phyloP scores from a whole-genome alignment of 2,888 invertebrate genomes.

The Ectemnius lituratus region DNA sequence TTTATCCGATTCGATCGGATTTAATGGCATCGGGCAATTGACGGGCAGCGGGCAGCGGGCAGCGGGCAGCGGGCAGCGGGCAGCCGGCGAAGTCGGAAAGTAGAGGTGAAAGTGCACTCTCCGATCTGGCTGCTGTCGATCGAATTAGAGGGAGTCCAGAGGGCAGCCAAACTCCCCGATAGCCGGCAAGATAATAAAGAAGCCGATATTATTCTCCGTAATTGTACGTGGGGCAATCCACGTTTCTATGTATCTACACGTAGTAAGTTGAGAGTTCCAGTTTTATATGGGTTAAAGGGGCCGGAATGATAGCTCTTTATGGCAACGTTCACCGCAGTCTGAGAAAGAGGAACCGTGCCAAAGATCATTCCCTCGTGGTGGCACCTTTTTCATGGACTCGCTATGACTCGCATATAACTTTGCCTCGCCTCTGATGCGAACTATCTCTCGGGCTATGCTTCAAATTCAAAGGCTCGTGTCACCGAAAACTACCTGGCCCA shows the following conservation, averaged over 20 bases:
- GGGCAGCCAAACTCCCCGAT: too few species aligned
- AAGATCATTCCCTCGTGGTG: constrained; percentile 17
- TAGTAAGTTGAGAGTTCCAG: constrained; percentile 20
- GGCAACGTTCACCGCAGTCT: constrained; percentile 10
- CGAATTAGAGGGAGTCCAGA: too few species aligned
- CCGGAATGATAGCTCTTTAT: constrained; percentile 21
- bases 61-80: too few species aligned
- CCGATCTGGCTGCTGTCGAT: not conserved
- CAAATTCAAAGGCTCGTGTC: too few species aligned
- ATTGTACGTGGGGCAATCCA: too few species aligned
- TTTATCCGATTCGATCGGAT: constrained; percentile 26
- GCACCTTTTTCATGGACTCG: too few species aligned
- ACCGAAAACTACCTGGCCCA: too few species aligned
- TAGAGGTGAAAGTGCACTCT: constrained; percentile 18
- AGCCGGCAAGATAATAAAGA: too few species aligned
- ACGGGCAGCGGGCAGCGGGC: not conserved
- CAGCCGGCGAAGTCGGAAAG: not conserved
- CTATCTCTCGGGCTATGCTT: too few species aligned
- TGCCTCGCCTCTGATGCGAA: too few species aligned
- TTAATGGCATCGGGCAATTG: constrained; percentile 33
- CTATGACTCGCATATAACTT: too few species aligned
- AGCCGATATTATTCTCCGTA: too few species aligned
- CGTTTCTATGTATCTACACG: not conserved
- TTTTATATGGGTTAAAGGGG: constrained; percentile 44
- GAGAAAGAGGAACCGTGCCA: constrained; percentile 25